Evolutionary conservation across 2,113 vertebrate genomes (phyloP).

Genomic region (Eolophus roseicapilla): DNA sequence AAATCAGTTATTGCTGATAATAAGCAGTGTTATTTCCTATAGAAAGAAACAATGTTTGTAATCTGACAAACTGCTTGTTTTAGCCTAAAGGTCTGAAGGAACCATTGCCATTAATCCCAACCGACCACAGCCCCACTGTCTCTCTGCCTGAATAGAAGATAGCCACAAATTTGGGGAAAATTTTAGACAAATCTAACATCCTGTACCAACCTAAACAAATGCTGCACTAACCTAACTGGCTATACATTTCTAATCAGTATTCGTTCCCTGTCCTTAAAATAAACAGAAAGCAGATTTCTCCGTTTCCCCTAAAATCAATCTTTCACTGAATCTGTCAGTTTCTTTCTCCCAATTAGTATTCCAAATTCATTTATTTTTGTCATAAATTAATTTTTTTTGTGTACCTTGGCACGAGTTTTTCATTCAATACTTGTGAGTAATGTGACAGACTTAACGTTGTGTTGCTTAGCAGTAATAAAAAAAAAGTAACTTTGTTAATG

Average conservation of each 20-base stretch:
- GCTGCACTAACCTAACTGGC: constrained; percentile 28
- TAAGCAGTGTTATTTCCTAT: not conserved
- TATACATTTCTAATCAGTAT: constrained; percentile 76
- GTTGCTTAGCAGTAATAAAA: constrained; percentile 56
- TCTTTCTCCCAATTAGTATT: constrained; percentile 78
- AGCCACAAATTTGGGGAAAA: constrained; percentile 10
- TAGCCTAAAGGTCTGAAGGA: not conserved
- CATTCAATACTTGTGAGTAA: constrained; percentile 76
- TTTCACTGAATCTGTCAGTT: constrained; percentile 75
- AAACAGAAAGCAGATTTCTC: constrained; percentile 81
- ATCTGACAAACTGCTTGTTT: not conserved
- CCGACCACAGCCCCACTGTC: not conserved
- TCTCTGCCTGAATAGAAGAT: constrained; percentile 29
- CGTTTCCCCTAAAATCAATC: constrained; percentile 79
- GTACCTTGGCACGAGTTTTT: constrained; percentile 71
- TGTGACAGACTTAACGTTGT: constrained; percentile 66
- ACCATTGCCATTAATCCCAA: not conserved
- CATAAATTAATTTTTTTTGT: constrained; percentile 71
- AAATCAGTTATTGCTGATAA: not conserved
- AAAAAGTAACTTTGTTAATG: constrained; percentile 82
- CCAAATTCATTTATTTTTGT: constrained; percentile 77
- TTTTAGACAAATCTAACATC: constrained; percentile 55
- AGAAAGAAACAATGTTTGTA: not conserved
- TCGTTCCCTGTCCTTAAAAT: constrained; percentile 77
- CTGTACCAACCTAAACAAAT: constrained; percentile 66